Base-by-base conservation (phyloP, 2,888 invertebrate species). In the Caenorhabditis plicata region DNA sequence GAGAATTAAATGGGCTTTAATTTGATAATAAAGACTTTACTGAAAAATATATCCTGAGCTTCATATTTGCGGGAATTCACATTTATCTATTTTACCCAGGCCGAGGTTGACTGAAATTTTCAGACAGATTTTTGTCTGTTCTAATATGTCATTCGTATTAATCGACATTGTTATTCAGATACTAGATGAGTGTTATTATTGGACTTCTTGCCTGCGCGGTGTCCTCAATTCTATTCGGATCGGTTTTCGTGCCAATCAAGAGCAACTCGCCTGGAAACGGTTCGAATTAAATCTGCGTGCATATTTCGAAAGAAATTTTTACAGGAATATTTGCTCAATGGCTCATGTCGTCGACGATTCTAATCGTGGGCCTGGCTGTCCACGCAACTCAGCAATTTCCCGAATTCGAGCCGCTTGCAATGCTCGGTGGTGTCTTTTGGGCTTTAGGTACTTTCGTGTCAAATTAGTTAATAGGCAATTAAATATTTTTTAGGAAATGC, bases 251-350 rank as follows among this genome's bases (percentile, higher is more conserved):
- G 15, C 84, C 83, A 9, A 79, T 84, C 4, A 83, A 84, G 64
- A 81, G 81, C 44, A 82, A 80, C 72, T 80, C 82, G 51, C 81
- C 82, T 7, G 83, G 83, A 48, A 82, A 83, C 55, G 72, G 71
- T 71, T 22, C 35, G 50, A 13, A 48, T 32, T 7, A 23, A 40
- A 19, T 11, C 15, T 36, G 9, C 9, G 17, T 36, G 7, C 20
- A 7, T 9, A 8, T 9, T 8, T 20, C 17, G 22, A 41, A 46
- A 7, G 2, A 11, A 17, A 17, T 22, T 26, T 17, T 43, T 73
- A 7, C 71, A 84, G 84, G 84, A 19, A 76, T 85, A 69, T 84
- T 85, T 69, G 84, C 83, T 66, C 85, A 85, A 72, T 84, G 83
- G 83, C 64, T 84, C 13, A 71, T 84, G 64, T 82, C 84, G 53